Evolutionary conservation across 2,888 invertebrate species (phyloP).

Genomic region (Terebella lapidaria): DNA sequence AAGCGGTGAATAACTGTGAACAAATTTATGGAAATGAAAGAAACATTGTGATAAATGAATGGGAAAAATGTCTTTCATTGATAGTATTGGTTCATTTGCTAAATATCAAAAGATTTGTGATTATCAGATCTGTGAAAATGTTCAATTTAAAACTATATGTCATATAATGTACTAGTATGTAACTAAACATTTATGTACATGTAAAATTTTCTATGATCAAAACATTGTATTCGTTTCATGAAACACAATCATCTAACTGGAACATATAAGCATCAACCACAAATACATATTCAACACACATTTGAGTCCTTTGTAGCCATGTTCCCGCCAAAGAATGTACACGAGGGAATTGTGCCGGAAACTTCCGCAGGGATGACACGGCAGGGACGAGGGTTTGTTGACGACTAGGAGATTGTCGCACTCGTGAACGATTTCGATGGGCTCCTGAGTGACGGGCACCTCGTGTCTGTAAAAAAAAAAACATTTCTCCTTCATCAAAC

Average conservation of each 20-base stretch:
- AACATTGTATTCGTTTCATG: too few relatives aligned
- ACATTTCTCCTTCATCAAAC: background rate
- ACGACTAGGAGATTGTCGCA: constrained; percentile 98
- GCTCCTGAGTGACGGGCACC: constrained; percentile 91
- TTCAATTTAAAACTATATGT: too few relatives aligned
- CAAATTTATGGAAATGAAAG: background rate
- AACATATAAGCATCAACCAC: too few relatives aligned
- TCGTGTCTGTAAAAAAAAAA: constrained; percentile 70
- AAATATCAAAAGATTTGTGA: too few relatives aligned
- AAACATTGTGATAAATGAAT: background rate
- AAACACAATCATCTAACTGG: too few relatives aligned
- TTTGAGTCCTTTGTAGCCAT: constrained; percentile 68
- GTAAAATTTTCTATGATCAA: too few relatives aligned
- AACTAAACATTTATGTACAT: too few relatives aligned
- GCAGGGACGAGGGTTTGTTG: constrained; percentile 99
- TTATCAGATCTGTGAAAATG: too few relatives aligned
- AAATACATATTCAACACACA: constrained; percentile 9
- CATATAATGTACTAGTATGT: too few relatives aligned
- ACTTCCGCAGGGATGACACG: constrained; percentile 96
- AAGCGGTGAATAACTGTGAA: constrained; percentile 76
- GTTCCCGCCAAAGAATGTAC: constrained; percentile 92
- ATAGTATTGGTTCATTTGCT: too few relatives aligned
- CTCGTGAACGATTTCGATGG: constrained; percentile 92
- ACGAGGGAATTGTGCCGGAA: constrained; percentile 96
- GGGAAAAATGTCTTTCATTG: too few relatives aligned